Conservation (phyloP, 2,113 vertebrate species). For the Strix aluco region DNA sequence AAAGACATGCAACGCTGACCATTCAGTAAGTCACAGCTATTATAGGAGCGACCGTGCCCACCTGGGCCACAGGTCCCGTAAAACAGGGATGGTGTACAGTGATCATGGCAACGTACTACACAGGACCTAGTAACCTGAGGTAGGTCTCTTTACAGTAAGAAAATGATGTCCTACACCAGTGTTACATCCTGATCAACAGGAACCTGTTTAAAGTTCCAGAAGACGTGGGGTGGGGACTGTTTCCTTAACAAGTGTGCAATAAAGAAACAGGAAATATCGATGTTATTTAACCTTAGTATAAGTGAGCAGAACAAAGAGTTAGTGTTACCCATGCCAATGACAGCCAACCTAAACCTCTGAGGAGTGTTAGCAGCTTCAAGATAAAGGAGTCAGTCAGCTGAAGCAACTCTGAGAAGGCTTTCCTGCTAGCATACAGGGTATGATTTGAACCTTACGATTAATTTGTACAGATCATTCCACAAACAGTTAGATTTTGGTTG, state of each 20-base stretch:
- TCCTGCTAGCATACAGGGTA: not conserved
- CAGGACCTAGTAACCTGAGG: conserved; percentile 79
- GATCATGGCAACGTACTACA: conserved; percentile 57
- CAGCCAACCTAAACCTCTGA: conserved; percentile 53
- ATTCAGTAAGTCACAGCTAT: conserved; percentile 57
- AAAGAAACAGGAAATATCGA: conserved; percentile 42
- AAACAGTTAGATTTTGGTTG: conserved; percentile 10
- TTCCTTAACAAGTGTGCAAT: conserved; percentile 56
- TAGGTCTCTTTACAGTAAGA: conserved; percentile 83
- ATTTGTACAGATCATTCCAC: conserved; percentile 39
- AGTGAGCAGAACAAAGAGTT: conserved; percentile 28
- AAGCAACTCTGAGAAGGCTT: conserved; percentile 42
- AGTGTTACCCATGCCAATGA: conserved; percentile 41
- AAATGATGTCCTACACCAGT: conserved; percentile 74
- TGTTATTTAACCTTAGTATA: conserved; percentile 21
- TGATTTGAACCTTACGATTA: not conserved
- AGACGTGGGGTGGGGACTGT: conserved; percentile 41
- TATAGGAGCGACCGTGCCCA: conserved; percentile 67
- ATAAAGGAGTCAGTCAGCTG: conserved; percentile 43
- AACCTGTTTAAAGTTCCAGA: conserved; percentile 65
- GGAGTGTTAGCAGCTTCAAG: conserved; percentile 53
- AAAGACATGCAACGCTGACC: conserved; percentile 80
- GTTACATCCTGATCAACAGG: conserved; percentile 75
- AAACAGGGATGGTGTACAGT: conserved; percentile 56
- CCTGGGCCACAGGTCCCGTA: conserved; percentile 57